Conservation (phyloP, 2,888 invertebrate genomes). For the Cylindroiulus punctatus region DNA sequence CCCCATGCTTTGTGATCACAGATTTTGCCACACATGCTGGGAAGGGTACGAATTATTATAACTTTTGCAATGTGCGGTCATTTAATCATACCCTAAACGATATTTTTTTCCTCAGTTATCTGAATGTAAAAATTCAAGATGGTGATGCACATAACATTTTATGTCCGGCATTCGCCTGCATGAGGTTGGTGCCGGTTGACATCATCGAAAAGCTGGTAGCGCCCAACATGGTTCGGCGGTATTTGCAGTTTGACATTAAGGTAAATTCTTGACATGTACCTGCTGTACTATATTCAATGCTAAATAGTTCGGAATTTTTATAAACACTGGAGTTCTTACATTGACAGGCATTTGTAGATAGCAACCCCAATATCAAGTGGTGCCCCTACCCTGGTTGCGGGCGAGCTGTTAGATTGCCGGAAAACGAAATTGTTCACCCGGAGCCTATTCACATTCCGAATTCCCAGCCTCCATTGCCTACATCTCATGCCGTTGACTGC, state of each 20-base stretch:
- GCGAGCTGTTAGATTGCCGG: slow-evolving; percentile 74
- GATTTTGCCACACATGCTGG: slow-evolving; percentile 75
- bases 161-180: slow-evolving; percentile 75
- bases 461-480: slow-evolving; percentile 64
- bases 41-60: slow-evolving; percentile 66
- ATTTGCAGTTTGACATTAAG: slow-evolving; percentile 77
- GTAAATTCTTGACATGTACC: slow-evolving; percentile 63
- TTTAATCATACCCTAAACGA: not conserved
- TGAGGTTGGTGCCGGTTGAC: slow-evolving; percentile 74
- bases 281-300: not conserved
- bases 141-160: slow-evolving; percentile 75
- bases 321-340: not conserved
- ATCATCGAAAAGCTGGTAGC: slow-evolving; percentile 75
- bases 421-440: slow-evolving; percentile 67
- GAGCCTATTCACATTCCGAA: slow-evolving; percentile 56
- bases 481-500: slow-evolving; percentile 75
- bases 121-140: slow-evolving; percentile 74
- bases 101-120: slow-evolving; percentile 66
- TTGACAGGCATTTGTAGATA: slow-evolving; percentile 75
- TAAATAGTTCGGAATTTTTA: not conserved
- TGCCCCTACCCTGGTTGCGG: slow-evolving; percentile 76
- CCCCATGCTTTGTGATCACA: slow-evolving; percentile 73
- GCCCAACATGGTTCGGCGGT: slow-evolving; percentile 74
- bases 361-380: slow-evolving; percentile 77
- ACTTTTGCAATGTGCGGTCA: not conserved